Conservation (phyloP, 2,797 vertebrate species). For the Poeciliopsis gracilis region DNA sequence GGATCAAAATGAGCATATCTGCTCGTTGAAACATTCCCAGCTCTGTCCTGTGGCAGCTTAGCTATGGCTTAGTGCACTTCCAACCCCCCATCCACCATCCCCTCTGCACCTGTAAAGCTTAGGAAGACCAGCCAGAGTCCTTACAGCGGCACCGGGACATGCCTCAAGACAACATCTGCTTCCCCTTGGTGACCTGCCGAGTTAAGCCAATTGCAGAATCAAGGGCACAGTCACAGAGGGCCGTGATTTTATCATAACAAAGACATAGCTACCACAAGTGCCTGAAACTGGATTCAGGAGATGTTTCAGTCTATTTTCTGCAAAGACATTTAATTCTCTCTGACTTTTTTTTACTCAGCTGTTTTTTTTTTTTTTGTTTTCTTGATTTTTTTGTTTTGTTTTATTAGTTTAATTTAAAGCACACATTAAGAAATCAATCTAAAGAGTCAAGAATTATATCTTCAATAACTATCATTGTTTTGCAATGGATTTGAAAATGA, state of each 20-base stretch:
- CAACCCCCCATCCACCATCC: slow-evolving; percentile 37
- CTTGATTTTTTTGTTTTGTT: slow-evolving; percentile 12
- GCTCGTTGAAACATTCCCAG: slow-evolving; percentile 70
- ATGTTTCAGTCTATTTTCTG: slow-evolving; percentile 69
- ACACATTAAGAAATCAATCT: slow-evolving; percentile 38
- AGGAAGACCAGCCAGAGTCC: slow-evolving; percentile 72
- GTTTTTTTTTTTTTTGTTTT: background rate
- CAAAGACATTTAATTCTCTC: slow-evolving; percentile 48
- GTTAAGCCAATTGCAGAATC: slow-evolving; percentile 79
- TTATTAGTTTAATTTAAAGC: slow-evolving; percentile 38
- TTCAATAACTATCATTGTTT: slow-evolving; percentile 1
- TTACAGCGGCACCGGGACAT: slow-evolving; percentile 65
- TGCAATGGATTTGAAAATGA: no score
- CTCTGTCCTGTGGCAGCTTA: slow-evolving; percentile 65
- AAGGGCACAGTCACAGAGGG: slow-evolving; percentile 72
- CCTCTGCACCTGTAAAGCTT: slow-evolving; percentile 73
- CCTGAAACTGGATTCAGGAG: slow-evolving; percentile 68
- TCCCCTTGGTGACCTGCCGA: slow-evolving; percentile 74
- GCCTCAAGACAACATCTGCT: slow-evolving; percentile 86
- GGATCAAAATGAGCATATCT: slow-evolving; percentile 82
- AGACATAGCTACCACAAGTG: slow-evolving; percentile 55
- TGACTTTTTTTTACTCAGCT: slow-evolving; percentile 31
- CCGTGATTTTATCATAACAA: slow-evolving; percentile 73
- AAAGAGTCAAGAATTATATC: slow-evolving; percentile 27
- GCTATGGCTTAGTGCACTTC: slow-evolving; percentile 55